Percentiles rank a stretch among this genome's conserved stretches.
phyloP scores from a whole-genome alignment of 2,888 invertebrate genomes.

The Andricus curvator region DNA sequence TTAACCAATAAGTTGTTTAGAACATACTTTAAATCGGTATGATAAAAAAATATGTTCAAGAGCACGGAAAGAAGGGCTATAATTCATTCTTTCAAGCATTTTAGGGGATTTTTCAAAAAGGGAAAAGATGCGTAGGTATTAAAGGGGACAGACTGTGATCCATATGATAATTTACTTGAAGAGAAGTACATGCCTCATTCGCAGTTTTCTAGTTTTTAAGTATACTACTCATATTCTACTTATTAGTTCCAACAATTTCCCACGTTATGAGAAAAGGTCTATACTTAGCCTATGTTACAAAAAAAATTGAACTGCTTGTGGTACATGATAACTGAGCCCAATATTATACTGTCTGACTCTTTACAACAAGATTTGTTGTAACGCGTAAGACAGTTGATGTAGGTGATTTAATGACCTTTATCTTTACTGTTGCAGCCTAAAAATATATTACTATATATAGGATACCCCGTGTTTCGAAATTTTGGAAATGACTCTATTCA shows the following conservation, averaged over 20 bases:
- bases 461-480: background rate
- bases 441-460: too few species aligned
- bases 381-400: too few species aligned
- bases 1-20: too few species aligned
- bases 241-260: background rate
- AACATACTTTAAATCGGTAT: too few species aligned
- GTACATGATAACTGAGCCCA: background rate
- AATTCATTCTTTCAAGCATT: too few species aligned
- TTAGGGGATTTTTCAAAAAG: too few species aligned
- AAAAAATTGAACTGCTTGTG: background rate
- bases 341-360: background rate
- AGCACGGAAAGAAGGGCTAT: too few species aligned
- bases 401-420: background rate
- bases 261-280: conserved; percentile 1
- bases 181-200: background rate
- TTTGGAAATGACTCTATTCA: background rate
- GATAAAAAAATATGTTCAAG: too few species aligned
- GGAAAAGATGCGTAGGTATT: too few species aligned
- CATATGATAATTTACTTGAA: background rate
- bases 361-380: background rate
- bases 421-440: too few species aligned
- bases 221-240: background rate
- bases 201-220: background rate
- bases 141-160: too few species aligned
- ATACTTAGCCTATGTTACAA: background rate